A percentile compares a stretch with the other conserved stretches of the same genome.
phyloP scores from a whole-genome alignment of 2,888 invertebrate species.

The Brachypalpus laphriformis region DNA sequence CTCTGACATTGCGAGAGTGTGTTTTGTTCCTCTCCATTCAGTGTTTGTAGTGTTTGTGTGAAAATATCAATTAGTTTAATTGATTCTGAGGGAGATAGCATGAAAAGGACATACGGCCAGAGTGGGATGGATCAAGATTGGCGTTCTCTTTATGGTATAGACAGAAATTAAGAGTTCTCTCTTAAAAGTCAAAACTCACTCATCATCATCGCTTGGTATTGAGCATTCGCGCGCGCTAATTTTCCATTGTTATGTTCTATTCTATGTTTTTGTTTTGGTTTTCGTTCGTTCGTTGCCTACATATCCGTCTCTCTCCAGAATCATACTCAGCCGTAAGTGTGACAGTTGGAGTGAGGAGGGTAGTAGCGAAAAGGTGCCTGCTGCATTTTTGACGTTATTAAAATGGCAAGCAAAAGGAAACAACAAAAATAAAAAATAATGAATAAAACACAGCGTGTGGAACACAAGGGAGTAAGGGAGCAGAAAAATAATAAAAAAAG shows the following conservation, averaged over 20 bases:
- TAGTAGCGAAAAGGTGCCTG: slow-evolving; percentile 57
- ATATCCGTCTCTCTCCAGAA: slow-evolving; percentile 40
- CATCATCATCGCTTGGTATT: slow-evolving; percentile 27
- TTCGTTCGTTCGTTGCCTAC: slow-evolving; percentile 46
- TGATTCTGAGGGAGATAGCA: slow-evolving; percentile 65
- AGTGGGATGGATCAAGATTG: neutral
- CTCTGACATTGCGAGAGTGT: slow-evolving; percentile 32
- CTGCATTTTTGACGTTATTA: slow-evolving; percentile 74
- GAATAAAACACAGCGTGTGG: slow-evolving; percentile 52
- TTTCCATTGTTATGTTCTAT: slow-evolving; percentile 71
- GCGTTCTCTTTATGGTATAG: slow-evolving; percentile 7
- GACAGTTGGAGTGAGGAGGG: slow-evolving; percentile 47
- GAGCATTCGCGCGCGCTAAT: slow-evolving; percentile 72
- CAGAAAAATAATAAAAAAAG: slow-evolving; percentile 28
- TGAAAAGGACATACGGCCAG: neutral
- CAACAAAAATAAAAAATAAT: slow-evolving; percentile 65
- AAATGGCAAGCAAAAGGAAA: slow-evolving; percentile 70
- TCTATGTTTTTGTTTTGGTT: slow-evolving; percentile 72
- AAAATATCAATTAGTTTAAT: slow-evolving; percentile 74
- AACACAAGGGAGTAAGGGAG: slow-evolving; percentile 12
- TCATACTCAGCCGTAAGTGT: slow-evolving; percentile 58
- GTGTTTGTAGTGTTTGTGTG: slow-evolving; percentile 47
- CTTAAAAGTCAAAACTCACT: slow-evolving; percentile 43
- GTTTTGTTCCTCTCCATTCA: slow-evolving; percentile 16
- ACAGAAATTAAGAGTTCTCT: slow-evolving; percentile 16